These are phyloP conservation scores for Hippocampus mohnikei DNA, from an alignment of 2,113 vertebrate species.

Conservation along the genomic window DNA sequence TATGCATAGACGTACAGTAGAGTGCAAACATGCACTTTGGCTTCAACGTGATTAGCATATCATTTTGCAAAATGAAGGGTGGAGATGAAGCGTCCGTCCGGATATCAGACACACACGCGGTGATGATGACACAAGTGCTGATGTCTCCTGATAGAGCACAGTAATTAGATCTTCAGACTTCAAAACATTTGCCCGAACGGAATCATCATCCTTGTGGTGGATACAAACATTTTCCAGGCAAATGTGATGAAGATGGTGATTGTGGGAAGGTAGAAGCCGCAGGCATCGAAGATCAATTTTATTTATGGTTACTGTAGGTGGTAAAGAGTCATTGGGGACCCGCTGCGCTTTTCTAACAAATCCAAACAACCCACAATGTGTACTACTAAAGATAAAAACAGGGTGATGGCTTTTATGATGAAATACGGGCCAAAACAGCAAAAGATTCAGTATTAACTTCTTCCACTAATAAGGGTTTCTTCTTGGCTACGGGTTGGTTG, in stretches of 20 bases:
- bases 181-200: slow-evolving; percentile 8
- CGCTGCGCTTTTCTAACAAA: slow-evolving; percentile 23
- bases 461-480: neutral
- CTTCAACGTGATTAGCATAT: slow-evolving; percentile 52
- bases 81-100: slow-evolving; percentile 24
- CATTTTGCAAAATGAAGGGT: slow-evolving; percentile 36
- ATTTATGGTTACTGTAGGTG: slow-evolving; percentile 14
- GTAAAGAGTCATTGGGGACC: slow-evolving; percentile 12
- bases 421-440: neutral
- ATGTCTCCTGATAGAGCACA: slow-evolving; percentile 18
- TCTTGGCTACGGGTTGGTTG: no score
- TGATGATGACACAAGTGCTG: slow-evolving; percentile 17
- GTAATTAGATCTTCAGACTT: slow-evolving; percentile 27
- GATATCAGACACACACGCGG: slow-evolving; percentile 20
- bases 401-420: neutral
- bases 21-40: slow-evolving; percentile 11
- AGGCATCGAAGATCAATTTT: slow-evolving; percentile 9
- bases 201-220: slow-evolving; percentile 1
- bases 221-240: neutral
- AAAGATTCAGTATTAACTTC: no score
- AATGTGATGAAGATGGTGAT: slow-evolving; percentile 3
- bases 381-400: slow-evolving; percentile 6
- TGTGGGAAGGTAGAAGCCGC: slow-evolving; percentile 4
- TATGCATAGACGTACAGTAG: slow-evolving; percentile 2
- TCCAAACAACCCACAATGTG: slow-evolving; percentile 20